Evolutionary conservation across 1,140 invertebrate species (phyloP).

Genomic region (Whitmania pigra): DNA sequence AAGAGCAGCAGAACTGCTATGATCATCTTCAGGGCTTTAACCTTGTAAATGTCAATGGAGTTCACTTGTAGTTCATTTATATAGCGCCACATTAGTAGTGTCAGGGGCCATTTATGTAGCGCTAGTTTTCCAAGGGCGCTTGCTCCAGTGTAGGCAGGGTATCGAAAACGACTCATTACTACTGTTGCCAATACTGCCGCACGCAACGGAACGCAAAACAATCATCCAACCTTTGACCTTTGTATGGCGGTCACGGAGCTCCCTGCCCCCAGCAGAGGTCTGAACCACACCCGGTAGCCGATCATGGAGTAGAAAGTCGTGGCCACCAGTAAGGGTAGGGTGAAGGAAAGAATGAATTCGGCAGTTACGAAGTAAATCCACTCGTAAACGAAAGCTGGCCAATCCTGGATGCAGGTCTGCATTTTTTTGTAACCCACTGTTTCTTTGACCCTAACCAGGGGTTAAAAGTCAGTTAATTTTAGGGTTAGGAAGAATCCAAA

Average conservation of each 20-base stretch:
- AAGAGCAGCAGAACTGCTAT: constrained; percentile 86
- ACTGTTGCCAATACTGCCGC: no score
- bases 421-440: constrained; percentile 23
- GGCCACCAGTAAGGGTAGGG: constrained; percentile 78
- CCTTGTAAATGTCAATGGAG: no score
- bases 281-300: constrained; percentile 45
- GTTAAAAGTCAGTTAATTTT: background rate
- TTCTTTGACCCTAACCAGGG: background rate
- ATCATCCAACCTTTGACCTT: constrained; percentile 47
- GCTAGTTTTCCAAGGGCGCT: no score
- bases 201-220: no score
- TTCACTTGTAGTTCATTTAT: no score
- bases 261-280: background rate
- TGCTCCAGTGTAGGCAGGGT: no score
- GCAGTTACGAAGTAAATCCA: constrained; percentile 74
- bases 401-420: constrained; percentile 29
- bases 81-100: no score
- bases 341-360: constrained; percentile 76
- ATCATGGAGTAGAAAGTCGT: constrained; percentile 81
- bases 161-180: no score
- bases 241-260: background rate
- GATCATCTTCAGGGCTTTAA: constrained; percentile 80
- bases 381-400: constrained; percentile 49
- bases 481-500: no score
- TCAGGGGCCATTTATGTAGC: no score